Evolutionary conservation across 2,888 invertebrate genomes (phyloP).

Genomic region (Disparrhopalites patrizii): DNA sequence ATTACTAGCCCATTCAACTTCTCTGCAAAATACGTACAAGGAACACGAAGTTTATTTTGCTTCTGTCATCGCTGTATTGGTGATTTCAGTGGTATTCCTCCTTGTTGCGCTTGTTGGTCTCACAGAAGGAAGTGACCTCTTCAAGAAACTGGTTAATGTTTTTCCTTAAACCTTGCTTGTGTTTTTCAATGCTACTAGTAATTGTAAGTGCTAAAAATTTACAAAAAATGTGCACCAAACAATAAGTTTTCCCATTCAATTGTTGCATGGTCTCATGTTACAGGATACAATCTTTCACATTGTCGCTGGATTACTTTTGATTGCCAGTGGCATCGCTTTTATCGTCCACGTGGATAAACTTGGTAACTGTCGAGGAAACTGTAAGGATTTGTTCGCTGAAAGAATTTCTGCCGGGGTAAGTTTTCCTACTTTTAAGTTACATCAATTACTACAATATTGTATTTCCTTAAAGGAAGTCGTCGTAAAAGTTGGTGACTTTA

Average conservation of each 20-base stretch:
- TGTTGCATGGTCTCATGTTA: neutral
- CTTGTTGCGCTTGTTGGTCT: slow-evolving; percentile 37
- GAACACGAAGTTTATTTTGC: slow-evolving; percentile 43
- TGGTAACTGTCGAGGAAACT: slow-evolving; percentile 13
- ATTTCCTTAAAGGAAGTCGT: too few relatives aligned
- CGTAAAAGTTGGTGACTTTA: neutral
- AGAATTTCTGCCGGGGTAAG: slow-evolving; percentile 44
- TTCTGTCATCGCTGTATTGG: slow-evolving; percentile 37
- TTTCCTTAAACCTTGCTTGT: too few relatives aligned
- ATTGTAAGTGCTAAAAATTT: neutral
- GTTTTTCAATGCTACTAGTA: neutral
- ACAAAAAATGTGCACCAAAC: neutral
- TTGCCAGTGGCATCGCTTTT: slow-evolving; percentile 40
- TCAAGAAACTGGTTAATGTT: slow-evolving; percentile 42
- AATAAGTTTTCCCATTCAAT: neutral
- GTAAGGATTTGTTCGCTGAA: slow-evolving; percentile 35
- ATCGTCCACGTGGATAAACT: slow-evolving; percentile 40
- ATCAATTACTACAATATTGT: too few relatives aligned
- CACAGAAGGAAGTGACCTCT: slow-evolving; percentile 37
- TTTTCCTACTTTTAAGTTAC: too few relatives aligned
- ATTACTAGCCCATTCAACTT: slow-evolving; percentile 13
- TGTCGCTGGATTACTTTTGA: slow-evolving; percentile 36
- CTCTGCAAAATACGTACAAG: slow-evolving; percentile 21
- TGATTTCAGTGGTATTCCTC: slow-evolving; percentile 39
- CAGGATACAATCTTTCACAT: slow-evolving; percentile 44